These are phyloP conservation scores for Acrobasis consociella DNA, from an alignment of 2,888 invertebrate genomes.

Conservation along the genomic window DNA sequence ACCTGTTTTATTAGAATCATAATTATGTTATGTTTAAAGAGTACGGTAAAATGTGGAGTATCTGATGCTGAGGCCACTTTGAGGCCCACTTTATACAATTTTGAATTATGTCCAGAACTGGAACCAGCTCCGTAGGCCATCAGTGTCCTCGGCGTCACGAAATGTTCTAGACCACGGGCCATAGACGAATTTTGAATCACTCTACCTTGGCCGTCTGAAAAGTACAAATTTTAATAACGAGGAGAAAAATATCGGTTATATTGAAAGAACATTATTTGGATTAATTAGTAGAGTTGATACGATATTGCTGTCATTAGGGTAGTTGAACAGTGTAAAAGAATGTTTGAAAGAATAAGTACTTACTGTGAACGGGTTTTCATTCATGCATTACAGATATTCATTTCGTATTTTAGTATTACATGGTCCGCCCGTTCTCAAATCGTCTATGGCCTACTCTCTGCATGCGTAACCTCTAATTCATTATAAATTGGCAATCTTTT, in stretches of 20 bases:
- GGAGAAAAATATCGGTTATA: not conserved
- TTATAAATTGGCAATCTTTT: conserved; percentile 5
- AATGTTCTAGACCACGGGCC: not conserved
- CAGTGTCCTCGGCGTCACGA: not conserved
- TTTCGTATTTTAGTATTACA: not conserved
- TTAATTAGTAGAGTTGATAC: not conserved
- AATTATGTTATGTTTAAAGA: conserved; percentile 9
- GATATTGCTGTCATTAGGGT: not conserved
- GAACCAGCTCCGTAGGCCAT: not conserved
- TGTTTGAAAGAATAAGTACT: not conserved
- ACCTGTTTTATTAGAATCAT: conserved; percentile 12
- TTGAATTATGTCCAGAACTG: not conserved
- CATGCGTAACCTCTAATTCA: not conserved
- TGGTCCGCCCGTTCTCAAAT: conserved; percentile 6
- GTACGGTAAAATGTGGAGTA: not conserved
- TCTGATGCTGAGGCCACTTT: not conserved
- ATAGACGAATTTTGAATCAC: conserved; percentile 15
- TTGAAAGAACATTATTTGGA: not conserved
- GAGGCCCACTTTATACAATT: not conserved
- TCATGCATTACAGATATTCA: not conserved
- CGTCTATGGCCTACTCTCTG: conserved; percentile 11
- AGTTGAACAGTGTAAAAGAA: not conserved
- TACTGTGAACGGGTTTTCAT: not conserved
- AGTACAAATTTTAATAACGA: conserved; percentile 8
- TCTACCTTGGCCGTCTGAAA: not conserved